phyloP scores from a whole-genome alignment of 2,113 vertebrate species.

The Hemicordylus capensis region DNA sequence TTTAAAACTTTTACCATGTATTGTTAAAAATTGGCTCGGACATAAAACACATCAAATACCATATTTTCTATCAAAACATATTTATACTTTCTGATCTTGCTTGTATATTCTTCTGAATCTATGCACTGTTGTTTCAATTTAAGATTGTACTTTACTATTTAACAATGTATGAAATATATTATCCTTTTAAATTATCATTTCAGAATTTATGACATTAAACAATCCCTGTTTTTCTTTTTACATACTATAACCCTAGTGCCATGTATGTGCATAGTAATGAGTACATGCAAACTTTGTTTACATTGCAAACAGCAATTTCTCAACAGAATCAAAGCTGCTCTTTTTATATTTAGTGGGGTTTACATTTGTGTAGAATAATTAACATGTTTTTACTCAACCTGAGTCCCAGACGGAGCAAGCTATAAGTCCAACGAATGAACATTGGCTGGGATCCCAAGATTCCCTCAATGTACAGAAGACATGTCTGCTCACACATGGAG shows the following conservation, averaged over 20 bases:
- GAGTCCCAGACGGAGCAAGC: neutral
- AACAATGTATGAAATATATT: neutral
- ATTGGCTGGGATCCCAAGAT: neutral
- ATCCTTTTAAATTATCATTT: neutral
- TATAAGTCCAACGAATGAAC: neutral
- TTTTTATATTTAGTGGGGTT: neutral
- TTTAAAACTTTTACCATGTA: conserved; percentile 39
- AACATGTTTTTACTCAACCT: neutral
- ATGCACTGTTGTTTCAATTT: neutral
- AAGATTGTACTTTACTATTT: neutral
- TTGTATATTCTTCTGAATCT: neutral
- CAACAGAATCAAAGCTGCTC: neutral
- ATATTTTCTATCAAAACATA: too few species aligned
- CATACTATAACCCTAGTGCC: neutral
- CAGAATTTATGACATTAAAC: neutral
- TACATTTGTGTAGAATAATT: neutral
- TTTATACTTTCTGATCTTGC: neutral
- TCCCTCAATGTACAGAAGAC: neutral
- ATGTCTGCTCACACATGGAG: neutral
- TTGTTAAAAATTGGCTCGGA: conserved; percentile 60
- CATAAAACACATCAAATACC: conserved; percentile 50
- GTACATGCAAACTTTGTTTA: neutral
- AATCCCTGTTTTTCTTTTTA: neutral
- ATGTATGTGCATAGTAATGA: neutral
- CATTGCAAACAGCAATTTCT: neutral